phyloP scores from a whole-genome alignment of 1,140 invertebrate species.

The Choristoneura fumiferana region DNA sequence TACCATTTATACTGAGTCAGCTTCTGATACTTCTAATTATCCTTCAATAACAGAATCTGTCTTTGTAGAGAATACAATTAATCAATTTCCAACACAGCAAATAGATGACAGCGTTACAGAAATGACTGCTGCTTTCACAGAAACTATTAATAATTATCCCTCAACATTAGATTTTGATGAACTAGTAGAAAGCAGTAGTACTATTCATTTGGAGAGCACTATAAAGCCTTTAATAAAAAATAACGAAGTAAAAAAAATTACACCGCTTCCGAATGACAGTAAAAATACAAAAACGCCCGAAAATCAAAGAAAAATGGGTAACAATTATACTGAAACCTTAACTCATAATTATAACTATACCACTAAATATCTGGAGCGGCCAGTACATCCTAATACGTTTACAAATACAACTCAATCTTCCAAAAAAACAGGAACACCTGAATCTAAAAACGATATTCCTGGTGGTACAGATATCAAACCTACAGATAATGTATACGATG shows the following conservation, averaged over 20 bases:
- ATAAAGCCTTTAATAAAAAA: constrained; percentile 52
- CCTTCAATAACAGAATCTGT: constrained; percentile 2
- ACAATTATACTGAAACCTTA: constrained; percentile 42
- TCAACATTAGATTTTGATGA: constrained; percentile 46
- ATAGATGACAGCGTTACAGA: constrained; percentile 16
- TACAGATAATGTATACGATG: too few species aligned
- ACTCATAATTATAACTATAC: constrained; percentile 1
- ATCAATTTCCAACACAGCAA: neutral
- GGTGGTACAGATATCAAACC: too few species aligned
- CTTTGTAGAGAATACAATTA: neutral
- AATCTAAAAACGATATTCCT: too few species aligned
- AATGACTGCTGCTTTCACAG: constrained; percentile 19
- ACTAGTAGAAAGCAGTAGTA: constrained; percentile 53
- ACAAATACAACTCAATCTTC: neutral
- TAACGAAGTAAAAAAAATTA: constrained; percentile 47
- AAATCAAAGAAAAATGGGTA: constrained; percentile 65
- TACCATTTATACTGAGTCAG: neutral
- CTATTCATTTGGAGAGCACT: constrained; percentile 57
- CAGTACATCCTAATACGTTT: neutral
- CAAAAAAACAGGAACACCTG: too few species aligned
- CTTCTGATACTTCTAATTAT: neutral
- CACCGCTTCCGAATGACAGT: constrained; percentile 64
- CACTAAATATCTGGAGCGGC: neutral
- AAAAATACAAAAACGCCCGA: constrained; percentile 71
- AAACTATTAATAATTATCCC: constrained; percentile 27